Evolutionary conservation across 2,888 invertebrate species (phyloP), one percentile per base, ranked within the genome.

Genomic region (Synergus umbraculus): DNA sequence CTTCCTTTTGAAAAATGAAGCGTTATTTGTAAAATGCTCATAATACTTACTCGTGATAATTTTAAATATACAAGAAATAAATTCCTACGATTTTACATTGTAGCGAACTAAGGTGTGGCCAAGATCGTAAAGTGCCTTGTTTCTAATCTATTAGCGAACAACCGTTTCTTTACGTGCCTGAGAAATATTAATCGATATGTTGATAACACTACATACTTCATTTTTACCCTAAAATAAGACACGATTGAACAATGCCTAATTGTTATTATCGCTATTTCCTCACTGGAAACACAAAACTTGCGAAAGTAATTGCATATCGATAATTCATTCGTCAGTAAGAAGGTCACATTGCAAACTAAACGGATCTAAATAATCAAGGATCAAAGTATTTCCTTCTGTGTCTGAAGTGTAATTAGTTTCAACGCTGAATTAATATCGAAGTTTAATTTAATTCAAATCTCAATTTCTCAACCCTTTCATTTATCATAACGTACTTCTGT

Each of bases 101-200:
- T 43, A 18, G 13, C 12, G 12, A 44, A 15, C n/a, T n/a, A 58
- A 22, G 73, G 73, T 73, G 73, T 41, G 73, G 73, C n/a, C 37
- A 54, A n/a, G 73, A 73, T 73, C 49, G 29, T n/a, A 54, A 54
- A 49, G 49, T n/a, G 37, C 4, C 49, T 73, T 54, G 49, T 73
- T 73, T 54, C 69, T 69, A 37, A 73, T 73, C 49, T 54, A 49
- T 73, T 73, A 73, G n/a, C 54, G n/a, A 73, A 73, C 49, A 54
- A 54, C 49, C 37, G 18, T 66, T 66, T 37, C 29, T 49, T 54
- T 54, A 49, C 37, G n/a, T 49, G n/a, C 29, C n/a, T 73, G 49
- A 49, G 69, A 73, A 73, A 54, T 73, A 73, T 54, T 73, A 73
- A 73, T 37, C 37, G 29, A 73, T 54, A 73, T 13, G 1, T 12